These are phyloP conservation scores for Tachystola acroxantha DNA, from an alignment of 2,888 invertebrate genomes.

Conservation along the genomic window DNA sequence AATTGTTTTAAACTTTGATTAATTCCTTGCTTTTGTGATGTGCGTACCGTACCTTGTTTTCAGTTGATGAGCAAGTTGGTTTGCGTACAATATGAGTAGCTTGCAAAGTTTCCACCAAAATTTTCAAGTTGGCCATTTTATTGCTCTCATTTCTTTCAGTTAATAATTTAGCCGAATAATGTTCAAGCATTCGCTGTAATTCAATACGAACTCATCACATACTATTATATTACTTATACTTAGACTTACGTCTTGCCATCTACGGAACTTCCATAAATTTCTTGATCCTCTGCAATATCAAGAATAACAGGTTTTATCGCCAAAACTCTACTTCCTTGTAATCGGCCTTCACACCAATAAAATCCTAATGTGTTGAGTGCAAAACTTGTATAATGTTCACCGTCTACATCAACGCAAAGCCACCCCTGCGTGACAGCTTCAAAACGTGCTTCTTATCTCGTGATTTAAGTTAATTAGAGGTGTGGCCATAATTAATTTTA, in stretches of 20 bases:
- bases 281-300: no score
- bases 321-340: no score
- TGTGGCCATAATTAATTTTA: slow-evolving; percentile 77
- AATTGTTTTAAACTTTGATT: slow-evolving; percentile 76
- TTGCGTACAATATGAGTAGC: background rate
- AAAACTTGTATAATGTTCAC: background rate
- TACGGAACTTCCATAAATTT: no score
- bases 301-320: no score
- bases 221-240: no score
- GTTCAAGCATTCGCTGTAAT: no score
- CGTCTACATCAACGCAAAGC: slow-evolving; percentile 11
- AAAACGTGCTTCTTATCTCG: slow-evolving; percentile 52
- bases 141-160: no score
- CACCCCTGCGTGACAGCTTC: slow-evolving; percentile 45
- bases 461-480: slow-evolving; percentile 75
- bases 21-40: slow-evolving; percentile 58
- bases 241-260: no score
- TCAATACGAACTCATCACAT: no score
- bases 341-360: background rate
- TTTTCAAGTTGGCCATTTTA: no score
- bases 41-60: slow-evolving; percentile 58
- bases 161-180: no score
- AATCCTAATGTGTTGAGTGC: background rate
- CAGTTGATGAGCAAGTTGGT: slow-evolving; percentile 48
- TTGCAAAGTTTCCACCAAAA: background rate